Percentiles rank a stretch among this genome's conserved stretches.
These are phyloP conservation scores for Terrapene triunguis DNA, from an alignment of 2,113 vertebrate genomes.

Conservation along the genomic window DNA sequence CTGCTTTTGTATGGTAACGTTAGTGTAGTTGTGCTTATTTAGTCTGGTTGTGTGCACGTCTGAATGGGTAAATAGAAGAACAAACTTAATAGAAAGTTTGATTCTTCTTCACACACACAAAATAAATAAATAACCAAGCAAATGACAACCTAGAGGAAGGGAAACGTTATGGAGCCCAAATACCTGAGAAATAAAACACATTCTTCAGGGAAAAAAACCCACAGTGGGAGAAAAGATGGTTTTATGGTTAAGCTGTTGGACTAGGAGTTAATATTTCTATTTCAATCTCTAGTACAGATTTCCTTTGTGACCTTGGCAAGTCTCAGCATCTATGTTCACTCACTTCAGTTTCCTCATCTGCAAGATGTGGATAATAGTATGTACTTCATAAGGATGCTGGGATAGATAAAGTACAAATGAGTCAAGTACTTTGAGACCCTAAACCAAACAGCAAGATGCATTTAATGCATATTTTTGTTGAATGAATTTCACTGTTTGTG, in stretches of 20 bases:
- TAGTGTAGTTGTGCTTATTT: constrained; percentile 50
- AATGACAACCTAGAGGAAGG: constrained; percentile 78
- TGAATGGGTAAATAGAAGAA: constrained; percentile 65
- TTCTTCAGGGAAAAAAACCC: not conserved
- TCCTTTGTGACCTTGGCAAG: constrained; percentile 15
- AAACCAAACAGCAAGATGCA: not conserved
- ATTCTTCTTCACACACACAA: constrained; percentile 59
- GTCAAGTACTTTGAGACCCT: not conserved
- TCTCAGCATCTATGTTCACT: not conserved
- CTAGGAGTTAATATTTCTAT: not conserved
- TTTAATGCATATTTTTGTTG: not conserved
- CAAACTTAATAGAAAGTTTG: constrained; percentile 70
- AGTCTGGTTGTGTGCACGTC: constrained; percentile 49
- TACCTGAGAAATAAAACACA: not conserved
- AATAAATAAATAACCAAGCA: constrained; percentile 34
- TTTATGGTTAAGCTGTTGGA: not conserved
- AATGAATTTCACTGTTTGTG: not conserved
- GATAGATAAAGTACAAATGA: not conserved
- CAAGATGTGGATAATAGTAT: not conserved
- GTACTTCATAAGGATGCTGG: not conserved
- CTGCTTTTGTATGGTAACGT: constrained; percentile 53
- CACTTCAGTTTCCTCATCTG: not conserved
- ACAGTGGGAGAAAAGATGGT: not conserved
- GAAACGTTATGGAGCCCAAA: constrained; percentile 65
- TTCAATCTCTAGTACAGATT: not conserved